These are phyloP conservation scores for Tiphia femorata DNA, from an alignment of 2,888 invertebrate genomes.

Conservation along the genomic window DNA sequence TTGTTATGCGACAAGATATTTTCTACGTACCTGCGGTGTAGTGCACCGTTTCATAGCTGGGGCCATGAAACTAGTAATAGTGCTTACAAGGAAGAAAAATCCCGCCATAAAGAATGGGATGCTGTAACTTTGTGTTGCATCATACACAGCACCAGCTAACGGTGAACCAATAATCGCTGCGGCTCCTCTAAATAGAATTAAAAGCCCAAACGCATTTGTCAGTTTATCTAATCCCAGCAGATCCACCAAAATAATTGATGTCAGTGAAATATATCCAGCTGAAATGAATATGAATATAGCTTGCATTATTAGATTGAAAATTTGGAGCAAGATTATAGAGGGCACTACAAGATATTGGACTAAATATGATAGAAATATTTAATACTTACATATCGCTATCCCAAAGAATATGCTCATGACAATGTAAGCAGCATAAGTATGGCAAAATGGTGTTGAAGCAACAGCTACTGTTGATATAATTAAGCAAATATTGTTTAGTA, in stretches of 20 bases:
- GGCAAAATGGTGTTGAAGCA: constrained; percentile 86
- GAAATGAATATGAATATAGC: no score
- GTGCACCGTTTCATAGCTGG: constrained; percentile 77
- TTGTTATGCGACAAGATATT: no score
- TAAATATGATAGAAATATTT: not conserved
- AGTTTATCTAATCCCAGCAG: constrained; percentile 94
- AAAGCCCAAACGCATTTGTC: constrained; percentile 96
- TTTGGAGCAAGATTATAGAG: not conserved
- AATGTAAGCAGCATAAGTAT: constrained; percentile 81
- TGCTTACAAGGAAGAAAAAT: constrained; percentile 86
- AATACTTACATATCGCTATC: constrained; percentile 86
- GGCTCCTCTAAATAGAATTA: constrained; percentile 95
- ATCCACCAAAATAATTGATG: constrained; percentile 97
- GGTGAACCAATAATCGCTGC: constrained; percentile 91
- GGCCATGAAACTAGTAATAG: constrained; percentile 86
- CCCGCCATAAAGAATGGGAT: constrained; percentile 95
- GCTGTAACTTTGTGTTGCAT: constrained; percentile 86
- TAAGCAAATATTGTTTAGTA: constrained; percentile 94
- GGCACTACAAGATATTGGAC: not conserved
- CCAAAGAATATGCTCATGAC: constrained; percentile 90
- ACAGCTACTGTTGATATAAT: constrained; percentile 90
- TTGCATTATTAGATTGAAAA: not conserved
- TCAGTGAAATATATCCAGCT: constrained; percentile 98
- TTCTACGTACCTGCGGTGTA: constrained; percentile 58
- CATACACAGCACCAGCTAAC: constrained; percentile 89